A percentile compares a stretch with the other conserved stretches of the same genome.
Conservation (phyloP, 2,797 vertebrate genomes). For the Xenops minutus region DNA sequence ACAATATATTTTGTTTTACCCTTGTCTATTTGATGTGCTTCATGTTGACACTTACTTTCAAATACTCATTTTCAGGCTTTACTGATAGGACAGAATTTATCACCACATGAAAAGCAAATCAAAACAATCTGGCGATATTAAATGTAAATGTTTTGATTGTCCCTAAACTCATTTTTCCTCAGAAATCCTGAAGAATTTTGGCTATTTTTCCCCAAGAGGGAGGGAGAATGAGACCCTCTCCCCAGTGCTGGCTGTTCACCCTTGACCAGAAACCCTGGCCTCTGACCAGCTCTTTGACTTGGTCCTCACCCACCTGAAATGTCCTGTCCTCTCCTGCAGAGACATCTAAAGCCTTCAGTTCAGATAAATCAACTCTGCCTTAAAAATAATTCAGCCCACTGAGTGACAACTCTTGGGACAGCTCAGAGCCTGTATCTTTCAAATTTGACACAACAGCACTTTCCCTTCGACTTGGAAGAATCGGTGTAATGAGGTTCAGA, state of each 20-base stretch:
- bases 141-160: not conserved
- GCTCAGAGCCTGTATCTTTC: constrained; percentile 14
- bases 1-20: not conserved
- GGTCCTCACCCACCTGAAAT: not conserved
- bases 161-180: not conserved
- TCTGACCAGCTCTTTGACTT: not conserved
- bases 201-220: not conserved
- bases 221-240: not conserved
- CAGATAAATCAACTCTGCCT: constrained; percentile 49
- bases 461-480: constrained; percentile 11
- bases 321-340: not conserved
- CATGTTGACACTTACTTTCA: not conserved
- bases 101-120: constrained; percentile 1
- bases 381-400: constrained; percentile 2
- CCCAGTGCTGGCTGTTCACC: not conserved
- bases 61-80: constrained; percentile 11
- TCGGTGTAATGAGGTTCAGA: constrained; percentile 8
- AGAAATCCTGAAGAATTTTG: not conserved
- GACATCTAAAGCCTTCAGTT: not conserved
- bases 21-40: not conserved
- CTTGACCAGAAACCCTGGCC: not conserved
- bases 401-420: constrained; percentile 9
- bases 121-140: not conserved
- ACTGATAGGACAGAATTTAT: constrained; percentile 15
- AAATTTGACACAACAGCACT: not conserved